phyloP scores from a whole-genome alignment of 2,888 invertebrate species.

The Cryptus viduatorius region DNA sequence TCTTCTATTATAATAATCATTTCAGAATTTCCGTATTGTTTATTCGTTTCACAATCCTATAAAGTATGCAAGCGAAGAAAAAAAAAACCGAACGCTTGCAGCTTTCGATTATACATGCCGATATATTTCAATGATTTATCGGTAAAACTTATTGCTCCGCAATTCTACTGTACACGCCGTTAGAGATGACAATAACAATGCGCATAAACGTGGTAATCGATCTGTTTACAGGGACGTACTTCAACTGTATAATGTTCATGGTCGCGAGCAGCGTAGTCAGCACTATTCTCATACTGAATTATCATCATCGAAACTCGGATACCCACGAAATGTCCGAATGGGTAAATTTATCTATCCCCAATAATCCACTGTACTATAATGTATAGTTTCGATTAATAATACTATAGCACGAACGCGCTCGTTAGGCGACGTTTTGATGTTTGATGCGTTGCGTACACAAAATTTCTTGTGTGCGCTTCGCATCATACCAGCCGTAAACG shows the following conservation, averaged over 20 bases:
- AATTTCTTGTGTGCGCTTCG: not conserved
- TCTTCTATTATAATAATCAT: not conserved
- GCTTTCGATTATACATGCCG: not conserved
- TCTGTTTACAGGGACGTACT: constrained; percentile 93
- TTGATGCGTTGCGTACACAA: constrained; percentile 17
- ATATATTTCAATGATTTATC: constrained; percentile 15
- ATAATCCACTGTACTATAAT: constrained; percentile 48
- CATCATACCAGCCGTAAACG: constrained; percentile 27
- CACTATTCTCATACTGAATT: constrained; percentile 98
- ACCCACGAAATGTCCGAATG: constrained; percentile 99
- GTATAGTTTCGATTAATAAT: constrained; percentile 22
- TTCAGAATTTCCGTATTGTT: not conserved
- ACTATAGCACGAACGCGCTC: constrained; percentile 33
- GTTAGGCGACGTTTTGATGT: constrained; percentile 20
- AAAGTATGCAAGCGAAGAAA: not conserved
- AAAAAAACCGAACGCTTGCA: not conserved
- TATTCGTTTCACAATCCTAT: not conserved
- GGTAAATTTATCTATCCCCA: constrained; percentile 88
- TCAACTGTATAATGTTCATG: constrained; percentile 99
- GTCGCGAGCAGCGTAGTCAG: constrained; percentile 99
- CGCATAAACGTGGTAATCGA: constrained; percentile 55
- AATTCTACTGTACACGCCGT: constrained; percentile 6
- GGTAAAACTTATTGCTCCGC: not conserved
- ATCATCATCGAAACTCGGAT: constrained; percentile 98
- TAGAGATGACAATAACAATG: constrained; percentile 56